A percentile compares a stretch with the other conserved stretches of the same genome.
Evolutionary conservation across 1,140 invertebrate genomes (phyloP).

Genomic region (Bursaphelenchus mucronatus): DNA sequence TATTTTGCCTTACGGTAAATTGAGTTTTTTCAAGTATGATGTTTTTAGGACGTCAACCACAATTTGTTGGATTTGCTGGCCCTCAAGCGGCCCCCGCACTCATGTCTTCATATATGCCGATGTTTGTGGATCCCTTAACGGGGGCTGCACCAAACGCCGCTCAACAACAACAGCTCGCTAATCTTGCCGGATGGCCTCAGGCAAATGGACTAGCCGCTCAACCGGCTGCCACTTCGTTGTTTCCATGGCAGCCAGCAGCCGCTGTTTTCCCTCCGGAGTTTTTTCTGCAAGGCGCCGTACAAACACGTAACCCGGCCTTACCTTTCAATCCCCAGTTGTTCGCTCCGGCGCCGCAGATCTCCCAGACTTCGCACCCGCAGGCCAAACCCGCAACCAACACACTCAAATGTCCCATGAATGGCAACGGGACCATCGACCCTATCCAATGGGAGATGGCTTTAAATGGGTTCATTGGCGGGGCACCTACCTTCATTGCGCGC

Average conservation of each 20-base stretch:
- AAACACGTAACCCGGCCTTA: constrained; percentile 21
- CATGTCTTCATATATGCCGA: constrained; percentile 45
- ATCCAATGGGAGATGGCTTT: constrained; percentile 7
- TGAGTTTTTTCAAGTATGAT: constrained; percentile 30
- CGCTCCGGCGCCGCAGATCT: constrained; percentile 11
- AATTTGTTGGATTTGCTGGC: constrained; percentile 43
- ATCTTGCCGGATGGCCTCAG: constrained; percentile 14
- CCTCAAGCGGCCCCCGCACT: constrained; percentile 31
- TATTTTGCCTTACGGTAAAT: constrained; percentile 42
- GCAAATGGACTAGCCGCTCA: constrained; percentile 22
- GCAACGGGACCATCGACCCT: background rate
- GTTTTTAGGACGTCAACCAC: constrained; percentile 37
- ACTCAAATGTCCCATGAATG: too few species aligned
- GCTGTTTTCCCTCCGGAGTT: constrained; percentile 23
- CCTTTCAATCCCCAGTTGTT: constrained; percentile 16
- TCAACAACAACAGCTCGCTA: constrained; percentile 26
- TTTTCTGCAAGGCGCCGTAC: constrained; percentile 19
- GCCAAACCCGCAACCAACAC: too few species aligned
- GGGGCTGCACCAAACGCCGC: constrained; percentile 26
- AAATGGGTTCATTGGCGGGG: too few species aligned
- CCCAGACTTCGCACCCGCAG: too few species aligned
- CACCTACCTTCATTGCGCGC: too few species aligned
- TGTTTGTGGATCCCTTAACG: constrained; percentile 40
- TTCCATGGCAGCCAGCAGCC: constrained; percentile 23
- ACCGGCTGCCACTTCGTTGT: constrained; percentile 11